These are phyloP conservation scores for Thripadectes ignobilis DNA, from an alignment of 2,797 vertebrate genomes.

Conservation along the genomic window DNA sequence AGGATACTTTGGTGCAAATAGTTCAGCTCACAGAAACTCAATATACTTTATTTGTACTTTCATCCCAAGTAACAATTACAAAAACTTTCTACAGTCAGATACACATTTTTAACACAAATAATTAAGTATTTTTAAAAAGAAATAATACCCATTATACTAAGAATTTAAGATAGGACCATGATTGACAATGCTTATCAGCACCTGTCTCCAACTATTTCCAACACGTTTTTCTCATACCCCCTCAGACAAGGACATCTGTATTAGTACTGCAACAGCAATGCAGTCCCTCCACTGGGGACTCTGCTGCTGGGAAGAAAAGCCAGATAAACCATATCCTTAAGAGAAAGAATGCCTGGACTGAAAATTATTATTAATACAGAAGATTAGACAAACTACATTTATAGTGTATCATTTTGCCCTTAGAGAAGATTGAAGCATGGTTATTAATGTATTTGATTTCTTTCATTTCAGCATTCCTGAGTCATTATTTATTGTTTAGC, in stretches of 20 bases:
- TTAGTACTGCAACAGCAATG: neutral
- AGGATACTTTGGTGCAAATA: neutral
- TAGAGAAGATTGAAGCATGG: neutral
- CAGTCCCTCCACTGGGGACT: neutral
- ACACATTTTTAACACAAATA: neutral
- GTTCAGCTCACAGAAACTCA: neutral
- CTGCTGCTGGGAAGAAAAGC: neutral
- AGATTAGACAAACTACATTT: neutral
- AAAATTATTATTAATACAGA: conserved; percentile 18
- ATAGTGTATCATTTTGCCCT: neutral
- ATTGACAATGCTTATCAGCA: neutral
- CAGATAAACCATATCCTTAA: neutral
- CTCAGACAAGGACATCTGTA: neutral
- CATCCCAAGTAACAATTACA: neutral
- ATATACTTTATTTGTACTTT: neutral
- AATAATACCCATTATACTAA: neutral
- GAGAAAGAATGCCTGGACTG: neutral
- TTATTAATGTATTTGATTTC: conserved; percentile 1
- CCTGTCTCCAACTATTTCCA: neutral
- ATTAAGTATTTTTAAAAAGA: neutral
- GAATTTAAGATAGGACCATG: neutral
- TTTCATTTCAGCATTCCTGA: neutral
- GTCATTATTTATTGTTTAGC: neutral
- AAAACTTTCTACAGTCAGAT: neutral
- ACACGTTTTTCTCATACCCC: neutral